phyloP scores from a whole-genome alignment of 2,888 invertebrate genomes.

The Aphrophora alni region DNA sequence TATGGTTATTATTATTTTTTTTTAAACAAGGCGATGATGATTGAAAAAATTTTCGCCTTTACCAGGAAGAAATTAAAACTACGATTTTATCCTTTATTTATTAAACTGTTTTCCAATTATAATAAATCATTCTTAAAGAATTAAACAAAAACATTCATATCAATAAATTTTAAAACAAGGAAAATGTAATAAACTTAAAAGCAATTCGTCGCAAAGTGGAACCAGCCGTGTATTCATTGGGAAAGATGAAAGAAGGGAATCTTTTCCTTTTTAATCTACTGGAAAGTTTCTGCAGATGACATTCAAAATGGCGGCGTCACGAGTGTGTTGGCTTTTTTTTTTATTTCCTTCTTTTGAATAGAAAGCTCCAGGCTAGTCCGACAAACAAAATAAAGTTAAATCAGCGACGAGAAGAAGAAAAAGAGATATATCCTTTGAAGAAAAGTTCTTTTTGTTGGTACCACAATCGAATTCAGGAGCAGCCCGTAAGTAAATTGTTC shows the following conservation, averaged over 20 bases:
- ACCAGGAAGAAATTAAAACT: no score
- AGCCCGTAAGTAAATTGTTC: background rate
- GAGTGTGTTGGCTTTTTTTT: background rate
- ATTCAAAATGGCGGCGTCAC: constrained; percentile 2
- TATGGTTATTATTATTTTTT: no score
- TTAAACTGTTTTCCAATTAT: no score
- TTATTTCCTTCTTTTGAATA: constrained; percentile 27
- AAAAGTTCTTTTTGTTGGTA: background rate
- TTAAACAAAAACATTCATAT: no score
- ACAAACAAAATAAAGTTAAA: constrained; percentile 40
- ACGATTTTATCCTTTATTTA: no score
- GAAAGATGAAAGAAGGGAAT: background rate
- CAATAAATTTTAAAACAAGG: no score
- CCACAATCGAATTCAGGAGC: constrained; percentile 35
- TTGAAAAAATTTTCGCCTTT: no score
- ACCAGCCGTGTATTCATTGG: background rate
- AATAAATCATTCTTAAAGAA: no score
- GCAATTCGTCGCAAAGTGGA: background rate
- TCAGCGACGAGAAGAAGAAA: constrained; percentile 6
- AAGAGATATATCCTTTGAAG: constrained; percentile 35
- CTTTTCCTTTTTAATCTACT: background rate
- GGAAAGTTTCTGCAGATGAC: constrained; percentile 1
- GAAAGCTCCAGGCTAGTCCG: constrained; percentile 16
- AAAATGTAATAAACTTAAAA: no score
- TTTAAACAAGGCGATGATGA: no score